Evolutionary conservation across 2,888 invertebrate genomes (phyloP).

Genomic region (Melipona bicolor): DNA sequence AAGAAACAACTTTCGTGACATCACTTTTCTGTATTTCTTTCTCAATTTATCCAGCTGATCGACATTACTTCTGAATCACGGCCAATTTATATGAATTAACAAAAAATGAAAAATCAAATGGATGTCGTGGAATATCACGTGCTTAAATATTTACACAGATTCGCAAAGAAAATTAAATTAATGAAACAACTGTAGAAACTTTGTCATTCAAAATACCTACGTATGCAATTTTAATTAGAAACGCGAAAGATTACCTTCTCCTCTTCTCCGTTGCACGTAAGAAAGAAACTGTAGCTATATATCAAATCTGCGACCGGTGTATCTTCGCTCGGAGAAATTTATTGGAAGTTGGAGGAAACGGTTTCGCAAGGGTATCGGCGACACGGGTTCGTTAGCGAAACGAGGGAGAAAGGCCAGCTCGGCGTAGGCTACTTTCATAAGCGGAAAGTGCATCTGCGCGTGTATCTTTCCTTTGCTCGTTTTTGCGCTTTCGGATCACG

Average conservation of each 20-base stretch:
- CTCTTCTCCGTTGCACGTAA: neutral
- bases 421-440: constrained; percentile 67
- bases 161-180: no score
- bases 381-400: constrained; percentile 5
- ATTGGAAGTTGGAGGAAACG: neutral
- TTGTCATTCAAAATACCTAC: no score
- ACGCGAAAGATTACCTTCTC: neutral
- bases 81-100: no score
- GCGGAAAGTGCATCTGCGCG: constrained; percentile 69
- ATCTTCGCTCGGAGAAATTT: neutral
- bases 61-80: no score
- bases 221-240: neutral
- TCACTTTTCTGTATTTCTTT: no score
- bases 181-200: no score
- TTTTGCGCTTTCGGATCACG: constrained; percentile 71
- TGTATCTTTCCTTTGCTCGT: constrained; percentile 70
- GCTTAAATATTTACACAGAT: no score
- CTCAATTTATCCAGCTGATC: no score
- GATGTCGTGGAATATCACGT: no score
- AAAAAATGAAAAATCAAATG: no score
- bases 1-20: no score
- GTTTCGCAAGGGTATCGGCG: neutral
- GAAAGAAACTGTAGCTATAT: neutral
- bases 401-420: neutral
- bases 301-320: neutral